Evolutionary conservation across 2,888 invertebrate genomes (phyloP).

Genomic region (Ichneumoninae sp.): DNA sequence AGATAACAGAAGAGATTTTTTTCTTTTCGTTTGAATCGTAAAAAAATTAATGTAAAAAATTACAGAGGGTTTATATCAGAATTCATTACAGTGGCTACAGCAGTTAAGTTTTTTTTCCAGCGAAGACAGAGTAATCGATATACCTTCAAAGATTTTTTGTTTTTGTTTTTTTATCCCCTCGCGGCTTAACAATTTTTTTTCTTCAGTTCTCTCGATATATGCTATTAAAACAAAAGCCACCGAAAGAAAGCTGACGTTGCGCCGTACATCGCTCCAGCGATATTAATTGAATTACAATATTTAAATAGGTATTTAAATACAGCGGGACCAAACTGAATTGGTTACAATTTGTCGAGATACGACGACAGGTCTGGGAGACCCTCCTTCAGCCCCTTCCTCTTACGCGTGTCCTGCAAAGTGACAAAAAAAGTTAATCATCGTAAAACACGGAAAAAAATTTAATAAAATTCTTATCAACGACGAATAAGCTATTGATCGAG

Average conservation of each 20-base stretch:
- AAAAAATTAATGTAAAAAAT: constrained; percentile 71
- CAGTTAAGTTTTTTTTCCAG: constrained; percentile 53
- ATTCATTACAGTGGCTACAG: constrained; percentile 67
- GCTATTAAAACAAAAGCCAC: constrained; percentile 68
- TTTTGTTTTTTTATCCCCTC: constrained; percentile 43
- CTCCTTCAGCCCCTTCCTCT: constrained; percentile 99
- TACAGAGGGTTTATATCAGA: constrained; percentile 68
- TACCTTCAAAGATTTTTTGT: constrained; percentile 38
- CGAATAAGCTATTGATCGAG: background rate
- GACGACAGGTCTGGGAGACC: constrained; percentile 97
- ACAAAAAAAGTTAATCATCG: background rate
- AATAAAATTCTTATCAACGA: constrained; percentile 76
- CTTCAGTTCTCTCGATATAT: constrained; percentile 53
- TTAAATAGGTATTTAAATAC: constrained; percentile 83
- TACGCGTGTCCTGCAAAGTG: constrained; percentile 93
- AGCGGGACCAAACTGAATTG: constrained; percentile 76
- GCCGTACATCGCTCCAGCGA: constrained; percentile 66
- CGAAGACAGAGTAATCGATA: constrained; percentile 61
- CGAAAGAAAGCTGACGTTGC: constrained; percentile 66
- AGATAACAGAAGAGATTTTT: constrained; percentile 55
- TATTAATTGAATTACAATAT: constrained; percentile 82
- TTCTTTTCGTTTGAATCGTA: constrained; percentile 57
- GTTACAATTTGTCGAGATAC: constrained; percentile 99
- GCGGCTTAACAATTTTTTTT: constrained; percentile 43
- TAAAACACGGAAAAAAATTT: background rate